These are phyloP conservation scores for Heliconius hermathena DNA, from an alignment of 1,140 invertebrate genomes.

Conservation along the genomic window DNA sequence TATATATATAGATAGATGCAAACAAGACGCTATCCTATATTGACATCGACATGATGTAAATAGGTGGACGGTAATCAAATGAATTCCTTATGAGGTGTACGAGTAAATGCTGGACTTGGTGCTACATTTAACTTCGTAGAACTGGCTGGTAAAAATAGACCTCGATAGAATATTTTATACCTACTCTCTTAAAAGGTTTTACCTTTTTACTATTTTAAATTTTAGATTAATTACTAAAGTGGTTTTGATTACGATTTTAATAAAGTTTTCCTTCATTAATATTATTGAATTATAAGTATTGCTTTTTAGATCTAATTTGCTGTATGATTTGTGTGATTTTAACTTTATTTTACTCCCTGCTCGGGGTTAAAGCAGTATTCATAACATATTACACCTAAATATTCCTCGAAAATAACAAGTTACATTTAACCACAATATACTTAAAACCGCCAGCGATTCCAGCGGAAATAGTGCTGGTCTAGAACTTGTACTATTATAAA, in stretches of 20 bases:
- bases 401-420: not conserved
- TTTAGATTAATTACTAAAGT: not conserved
- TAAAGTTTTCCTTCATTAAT: not conserved
- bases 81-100: not conserved
- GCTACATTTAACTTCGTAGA: not conserved
- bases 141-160: not conserved
- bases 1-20: not conserved
- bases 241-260: not conserved
- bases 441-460: not conserved
- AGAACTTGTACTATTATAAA: not conserved
- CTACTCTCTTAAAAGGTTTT: not conserved
- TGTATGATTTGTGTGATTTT: not conserved
- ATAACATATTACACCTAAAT: not conserved
- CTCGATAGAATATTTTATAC: constrained; percentile 1
- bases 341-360: not conserved
- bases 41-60: not conserved
- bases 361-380: not conserved
- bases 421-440: not conserved
- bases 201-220: not conserved
- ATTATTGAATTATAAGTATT: not conserved
- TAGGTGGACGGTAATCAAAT: not conserved
- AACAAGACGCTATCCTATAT: not conserved
- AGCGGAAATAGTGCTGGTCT: not conserved
- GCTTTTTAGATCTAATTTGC: not conserved
- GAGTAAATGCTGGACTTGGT: not conserved